Evolutionary conservation across 2,888 invertebrate species (phyloP), one percentile per base, ranked within the genome.

Genomic region (Polyploca ridens): DNA sequence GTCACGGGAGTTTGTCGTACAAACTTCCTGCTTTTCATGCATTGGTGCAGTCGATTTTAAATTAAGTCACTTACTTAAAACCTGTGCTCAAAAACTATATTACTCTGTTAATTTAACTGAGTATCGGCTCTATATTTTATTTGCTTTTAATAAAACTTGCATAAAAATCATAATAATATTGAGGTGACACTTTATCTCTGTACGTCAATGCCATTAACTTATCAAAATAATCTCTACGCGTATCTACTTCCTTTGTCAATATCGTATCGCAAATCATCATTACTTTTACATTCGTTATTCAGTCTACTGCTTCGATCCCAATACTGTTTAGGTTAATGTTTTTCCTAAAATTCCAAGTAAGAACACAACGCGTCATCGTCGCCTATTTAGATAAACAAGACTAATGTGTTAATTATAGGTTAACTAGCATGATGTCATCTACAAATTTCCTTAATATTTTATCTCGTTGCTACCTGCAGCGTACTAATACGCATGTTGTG

Each of bases 21-120:
- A 69, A 69, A 81, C 82, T 91, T 93, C 91, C 91, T 90, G 90
- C 87, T 86, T 80, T 78, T 82, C 10, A 46, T 46, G 46, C 46
- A 46, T n/a, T 46, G 46, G 14, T 14, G 6, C 7, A 16, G 70
- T 84, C 77, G 81, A 82, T 70, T 27, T 27, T 27, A 27, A 27
- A 27, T 27, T 27, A 27, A 27, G 27, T 27, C 27, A 27, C 27
- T 1, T 27, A 27, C 27, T 27, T 27, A 27, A n/a, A n/a, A n/a
- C n/a, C n/a, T n/a, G n/a, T n/a, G n/a, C n/a, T n/a, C n/a, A n/a
- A n/a, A n/a, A n/a, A n/a, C n/a, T n/a, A n/a, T n/a, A n/a, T n/a
- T n/a, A n/a, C n/a, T n/a, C n/a, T n/a, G n/a, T n/a, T n/a, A n/a
- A n/a, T n/a, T n/a, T 27, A 27, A 27, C 27, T 27, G 2, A n/a